Conservation (phyloP, 1,140 invertebrate species). For the Campoletis sonorensis region DNA sequence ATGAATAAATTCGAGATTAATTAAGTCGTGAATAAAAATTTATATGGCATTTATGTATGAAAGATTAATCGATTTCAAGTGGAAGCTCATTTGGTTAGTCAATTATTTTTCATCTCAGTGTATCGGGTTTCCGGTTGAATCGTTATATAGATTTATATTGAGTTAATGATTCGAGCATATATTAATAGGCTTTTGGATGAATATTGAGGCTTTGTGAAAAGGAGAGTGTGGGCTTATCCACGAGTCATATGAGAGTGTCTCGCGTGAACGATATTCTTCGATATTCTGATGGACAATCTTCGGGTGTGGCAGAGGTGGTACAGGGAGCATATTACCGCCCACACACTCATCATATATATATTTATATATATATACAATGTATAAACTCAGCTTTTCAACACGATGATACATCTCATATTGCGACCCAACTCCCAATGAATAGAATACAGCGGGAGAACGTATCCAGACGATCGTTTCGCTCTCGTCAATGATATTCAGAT, state of each 20-base stretch:
- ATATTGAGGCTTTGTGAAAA: not conserved
- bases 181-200: slow-evolving; percentile 1
- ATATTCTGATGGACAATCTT: slow-evolving; percentile 50
- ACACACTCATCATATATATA: slow-evolving; percentile 49
- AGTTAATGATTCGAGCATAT: slow-evolving; percentile 1
- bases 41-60: no score
- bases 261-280: slow-evolving; percentile 39
- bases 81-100: no score
- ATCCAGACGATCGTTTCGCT: slow-evolving; percentile 31
- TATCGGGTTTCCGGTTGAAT: not conserved
- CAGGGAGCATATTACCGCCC: slow-evolving; percentile 49
- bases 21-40: no score
- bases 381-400: not conserved
- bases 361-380: not conserved
- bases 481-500: slow-evolving; percentile 51
- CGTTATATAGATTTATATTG: not conserved
- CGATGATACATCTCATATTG: not conserved
- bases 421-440: not conserved
- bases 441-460: slow-evolving; percentile 27
- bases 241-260: not conserved
- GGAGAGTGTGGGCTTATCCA: slow-evolving; percentile 32
- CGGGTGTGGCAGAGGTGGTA: slow-evolving; percentile 43
- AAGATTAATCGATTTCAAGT: no score
- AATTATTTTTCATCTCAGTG: no score
- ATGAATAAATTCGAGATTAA: no score